Conservation (phyloP, 2,113 vertebrate genomes). For the Macroglossus sobrinus region DNA sequence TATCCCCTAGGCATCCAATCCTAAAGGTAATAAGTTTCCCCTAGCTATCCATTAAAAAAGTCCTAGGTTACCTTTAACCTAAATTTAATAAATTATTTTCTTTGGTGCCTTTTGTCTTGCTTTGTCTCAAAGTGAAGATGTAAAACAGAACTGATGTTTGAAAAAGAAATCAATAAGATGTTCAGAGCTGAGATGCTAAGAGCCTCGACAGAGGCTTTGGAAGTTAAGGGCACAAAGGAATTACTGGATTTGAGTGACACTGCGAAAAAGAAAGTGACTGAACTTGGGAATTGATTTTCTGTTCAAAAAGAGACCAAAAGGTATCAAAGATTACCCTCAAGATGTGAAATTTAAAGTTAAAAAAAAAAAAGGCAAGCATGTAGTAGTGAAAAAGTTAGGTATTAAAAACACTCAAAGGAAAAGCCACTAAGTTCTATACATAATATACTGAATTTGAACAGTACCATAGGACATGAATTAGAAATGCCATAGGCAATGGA, state of each 20-base stretch:
- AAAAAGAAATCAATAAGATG: constrained; percentile 59
- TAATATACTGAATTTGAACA: not conserved
- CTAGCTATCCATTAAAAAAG: not conserved
- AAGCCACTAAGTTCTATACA: not conserved
- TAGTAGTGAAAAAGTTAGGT: not conserved
- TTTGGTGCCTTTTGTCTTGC: constrained; percentile 7
- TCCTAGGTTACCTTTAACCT: not conserved
- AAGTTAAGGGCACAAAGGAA: constrained; percentile 50
- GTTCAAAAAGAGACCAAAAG: constrained; percentile 48
- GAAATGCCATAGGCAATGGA: not conserved
- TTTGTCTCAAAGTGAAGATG: constrained; percentile 48
- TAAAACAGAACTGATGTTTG: constrained; percentile 53
- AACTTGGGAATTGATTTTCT: constrained; percentile 66
- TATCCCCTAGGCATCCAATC: not conserved
- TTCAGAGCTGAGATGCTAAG: constrained; percentile 27
- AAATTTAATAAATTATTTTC: constrained; percentile 25
- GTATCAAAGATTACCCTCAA: constrained; percentile 52
- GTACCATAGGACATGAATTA: not conserved
- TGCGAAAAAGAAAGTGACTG: constrained; percentile 50
- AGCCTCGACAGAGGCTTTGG: not conserved
- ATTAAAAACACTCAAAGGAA: constrained; percentile 21
- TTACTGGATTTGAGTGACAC: constrained; percentile 56
- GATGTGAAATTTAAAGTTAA: constrained; percentile 48
- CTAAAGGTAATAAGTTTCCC: not conserved
- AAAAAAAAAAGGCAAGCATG: not conserved